Evolutionary conservation across 2,797 vertebrate species (phyloP).

Genomic region (Poecilia velifera): DNA sequence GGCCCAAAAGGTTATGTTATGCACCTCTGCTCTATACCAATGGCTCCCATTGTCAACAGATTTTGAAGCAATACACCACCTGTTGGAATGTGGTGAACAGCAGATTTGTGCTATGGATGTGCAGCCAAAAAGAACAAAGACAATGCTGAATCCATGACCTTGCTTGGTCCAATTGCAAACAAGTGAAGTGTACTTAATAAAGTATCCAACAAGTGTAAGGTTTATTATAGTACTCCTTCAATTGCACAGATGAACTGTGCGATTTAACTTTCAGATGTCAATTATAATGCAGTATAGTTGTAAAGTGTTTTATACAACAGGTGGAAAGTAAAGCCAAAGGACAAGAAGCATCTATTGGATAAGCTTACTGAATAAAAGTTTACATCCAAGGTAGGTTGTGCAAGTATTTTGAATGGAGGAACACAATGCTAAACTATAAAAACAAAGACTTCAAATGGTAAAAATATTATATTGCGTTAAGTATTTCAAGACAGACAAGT

Average conservation of each 20-base stretch:
- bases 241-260: neutral
- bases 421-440: neutral
- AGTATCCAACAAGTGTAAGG: neutral
- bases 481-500: conserved; percentile 3
- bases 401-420: neutral
- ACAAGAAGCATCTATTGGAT: neutral
- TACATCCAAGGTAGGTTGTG: neutral
- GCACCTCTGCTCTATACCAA: neutral
- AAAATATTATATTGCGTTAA: neutral
- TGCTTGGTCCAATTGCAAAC: neutral
- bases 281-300: neutral
- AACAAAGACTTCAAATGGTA: neutral
- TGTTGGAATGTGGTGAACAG: neutral
- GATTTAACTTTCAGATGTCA: neutral
- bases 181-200: neutral
- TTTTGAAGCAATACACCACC: neutral
- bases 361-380: neutral
- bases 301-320: neutral
- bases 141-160: neutral
- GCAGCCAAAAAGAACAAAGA: neutral
- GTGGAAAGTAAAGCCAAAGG: neutral
- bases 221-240: neutral
- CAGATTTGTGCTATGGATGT: neutral
- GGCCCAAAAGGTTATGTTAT: neutral
- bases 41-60: neutral